Evolutionary conservation across 2,888 invertebrate species (phyloP).

Genomic region (Diplolepis rosae): DNA sequence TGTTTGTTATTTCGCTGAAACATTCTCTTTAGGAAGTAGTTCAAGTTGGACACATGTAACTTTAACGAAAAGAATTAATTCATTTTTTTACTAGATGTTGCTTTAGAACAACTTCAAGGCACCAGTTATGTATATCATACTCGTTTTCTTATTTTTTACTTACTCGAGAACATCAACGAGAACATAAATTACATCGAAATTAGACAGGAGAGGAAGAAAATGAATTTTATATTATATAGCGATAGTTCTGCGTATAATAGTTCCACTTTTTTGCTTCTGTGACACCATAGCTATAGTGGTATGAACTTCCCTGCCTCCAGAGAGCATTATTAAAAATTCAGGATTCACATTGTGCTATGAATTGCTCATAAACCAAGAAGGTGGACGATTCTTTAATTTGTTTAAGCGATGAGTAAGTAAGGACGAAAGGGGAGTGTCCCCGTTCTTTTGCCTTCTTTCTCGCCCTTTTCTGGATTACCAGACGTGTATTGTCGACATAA

Average conservation of each 20-base stretch:
- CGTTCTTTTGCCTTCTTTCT: conserved; percentile 41
- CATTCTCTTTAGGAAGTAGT: too few relatives aligned
- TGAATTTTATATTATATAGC: not conserved
- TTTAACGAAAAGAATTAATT: not conserved
- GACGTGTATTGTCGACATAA: conserved; percentile 64
- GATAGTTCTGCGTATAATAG: too few relatives aligned
- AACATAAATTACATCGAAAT: not conserved
- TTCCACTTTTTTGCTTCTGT: conserved; percentile 33
- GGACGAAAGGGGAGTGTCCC: conserved; percentile 47
- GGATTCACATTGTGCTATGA: conserved; percentile 55
- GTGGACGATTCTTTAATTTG: conserved; percentile 71
- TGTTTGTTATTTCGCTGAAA: too few relatives aligned
- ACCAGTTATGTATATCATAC: not conserved
- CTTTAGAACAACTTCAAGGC: not conserved
- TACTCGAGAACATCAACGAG: too few relatives aligned
- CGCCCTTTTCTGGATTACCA: conserved; percentile 42
- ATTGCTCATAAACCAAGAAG: conserved; percentile 60
- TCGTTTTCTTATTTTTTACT: not conserved
- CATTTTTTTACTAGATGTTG: not conserved
- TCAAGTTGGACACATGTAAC: not conserved
- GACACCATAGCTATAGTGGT: conserved; percentile 32
- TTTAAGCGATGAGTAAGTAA: conserved; percentile 65
- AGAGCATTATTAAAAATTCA: conserved; percentile 63
- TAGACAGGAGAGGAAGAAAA: not conserved
- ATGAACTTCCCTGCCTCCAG: conserved; percentile 43